Conservation (phyloP, 2,888 invertebrate genomes). For the Xylocampa areola region DNA sequence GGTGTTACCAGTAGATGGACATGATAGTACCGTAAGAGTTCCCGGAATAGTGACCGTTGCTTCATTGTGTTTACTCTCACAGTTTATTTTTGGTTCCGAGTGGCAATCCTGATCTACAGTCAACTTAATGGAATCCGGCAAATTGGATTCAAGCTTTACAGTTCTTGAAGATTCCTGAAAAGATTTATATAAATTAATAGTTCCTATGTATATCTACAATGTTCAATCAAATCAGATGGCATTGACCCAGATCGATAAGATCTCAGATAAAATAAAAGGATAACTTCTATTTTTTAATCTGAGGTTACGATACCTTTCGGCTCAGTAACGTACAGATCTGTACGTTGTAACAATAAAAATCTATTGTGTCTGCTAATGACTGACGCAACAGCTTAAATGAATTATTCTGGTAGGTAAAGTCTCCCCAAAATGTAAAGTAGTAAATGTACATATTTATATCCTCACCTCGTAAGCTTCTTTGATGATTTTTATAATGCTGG, state of each 20-base stretch:
- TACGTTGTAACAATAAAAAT: too few species aligned
- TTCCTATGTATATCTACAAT: not conserved
- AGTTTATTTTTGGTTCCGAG: constrained; percentile 51
- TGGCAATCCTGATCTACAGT: constrained; percentile 67
- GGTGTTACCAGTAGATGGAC: constrained; percentile 53
- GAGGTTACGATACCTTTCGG: too few species aligned
- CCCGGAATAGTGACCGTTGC: constrained; percentile 61
- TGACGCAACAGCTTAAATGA: too few species aligned
- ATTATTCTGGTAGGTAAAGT: too few species aligned
- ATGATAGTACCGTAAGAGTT: constrained; percentile 64
- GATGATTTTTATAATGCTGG: constrained; percentile 92
- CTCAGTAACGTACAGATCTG: too few species aligned
- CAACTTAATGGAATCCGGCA: constrained; percentile 63
- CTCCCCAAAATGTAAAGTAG: too few species aligned
- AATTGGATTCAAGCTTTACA: constrained; percentile 52
- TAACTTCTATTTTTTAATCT: too few species aligned
- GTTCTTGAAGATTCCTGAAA: constrained; percentile 66
- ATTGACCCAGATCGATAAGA: too few species aligned
- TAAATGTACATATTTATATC: too few species aligned
- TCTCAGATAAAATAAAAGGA: too few species aligned
- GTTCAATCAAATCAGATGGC: too few species aligned
- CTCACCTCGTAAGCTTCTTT: constrained; percentile 92
- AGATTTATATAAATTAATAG: constrained; percentile 6
- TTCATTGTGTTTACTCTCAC: constrained; percentile 60
- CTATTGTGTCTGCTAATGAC: too few species aligned